Evolutionary conservation across 2,113 vertebrate genomes (phyloP).

Genomic region (Canis aureus): DNA sequence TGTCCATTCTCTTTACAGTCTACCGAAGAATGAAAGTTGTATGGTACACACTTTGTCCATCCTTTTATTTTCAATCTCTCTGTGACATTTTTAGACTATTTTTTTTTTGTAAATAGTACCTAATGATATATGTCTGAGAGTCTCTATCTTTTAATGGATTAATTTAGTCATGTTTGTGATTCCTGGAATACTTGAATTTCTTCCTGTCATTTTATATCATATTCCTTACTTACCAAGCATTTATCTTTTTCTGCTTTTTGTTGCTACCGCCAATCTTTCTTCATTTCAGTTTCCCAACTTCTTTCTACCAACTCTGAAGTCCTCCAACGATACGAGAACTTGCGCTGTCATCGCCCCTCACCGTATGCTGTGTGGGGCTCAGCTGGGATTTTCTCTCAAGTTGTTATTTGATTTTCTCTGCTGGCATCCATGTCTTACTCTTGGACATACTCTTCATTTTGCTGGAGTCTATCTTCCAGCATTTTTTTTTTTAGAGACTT

Average conservation of each 20-base stretch:
- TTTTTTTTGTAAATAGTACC: neutral
- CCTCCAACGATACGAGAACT: neutral
- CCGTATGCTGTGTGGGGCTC: neutral
- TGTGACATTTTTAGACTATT: neutral
- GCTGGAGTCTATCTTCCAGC: neutral
- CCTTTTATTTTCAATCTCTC: neutral
- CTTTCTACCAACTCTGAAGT: neutral
- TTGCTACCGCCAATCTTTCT: neutral
- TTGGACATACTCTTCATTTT: neutral
- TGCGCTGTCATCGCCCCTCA: accelerated
- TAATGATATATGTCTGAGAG: neutral
- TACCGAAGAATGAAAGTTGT: neutral
- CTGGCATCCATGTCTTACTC: neutral
- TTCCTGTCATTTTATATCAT: neutral
- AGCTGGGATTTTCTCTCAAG: neutral
- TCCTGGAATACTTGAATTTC: neutral
- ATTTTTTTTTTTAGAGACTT: neutral
- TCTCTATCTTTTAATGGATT: neutral
- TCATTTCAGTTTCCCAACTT: neutral
- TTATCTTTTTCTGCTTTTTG: neutral
- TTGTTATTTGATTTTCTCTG: neutral
- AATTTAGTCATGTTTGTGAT: neutral
- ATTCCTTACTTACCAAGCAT: neutral
- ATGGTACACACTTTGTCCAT: neutral
- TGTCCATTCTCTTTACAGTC: neutral